A percentile compares a stretch with the other conserved stretches of the same genome.
These are phyloP conservation scores for Nomia melanderi DNA, from an alignment of 1,140 invertebrate genomes.

Conservation along the genomic window DNA sequence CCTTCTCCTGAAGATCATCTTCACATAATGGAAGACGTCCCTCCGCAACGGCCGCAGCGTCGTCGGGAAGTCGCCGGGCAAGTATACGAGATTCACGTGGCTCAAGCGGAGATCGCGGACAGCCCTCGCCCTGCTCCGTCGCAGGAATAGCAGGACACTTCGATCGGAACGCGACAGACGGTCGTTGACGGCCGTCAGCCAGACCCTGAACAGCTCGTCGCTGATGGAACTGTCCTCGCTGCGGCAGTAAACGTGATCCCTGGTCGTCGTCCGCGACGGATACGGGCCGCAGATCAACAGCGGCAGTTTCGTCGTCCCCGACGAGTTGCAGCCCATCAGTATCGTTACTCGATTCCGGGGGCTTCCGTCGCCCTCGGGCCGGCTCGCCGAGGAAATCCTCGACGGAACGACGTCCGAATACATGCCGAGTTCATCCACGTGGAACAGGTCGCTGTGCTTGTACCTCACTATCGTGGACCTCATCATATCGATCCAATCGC, in stretches of 20 bases:
- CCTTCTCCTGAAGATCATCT: slow-evolving; percentile 70
- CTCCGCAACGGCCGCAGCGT: slow-evolving; percentile 62
- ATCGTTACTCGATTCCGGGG: slow-evolving; percentile 45
- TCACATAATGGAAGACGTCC: slow-evolving; percentile 69
- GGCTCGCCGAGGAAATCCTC: neutral
- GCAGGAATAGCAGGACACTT: slow-evolving; percentile 67
- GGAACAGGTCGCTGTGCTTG: slow-evolving; percentile 67
- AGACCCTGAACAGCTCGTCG: slow-evolving; percentile 64
- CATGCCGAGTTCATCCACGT: slow-evolving; percentile 69
- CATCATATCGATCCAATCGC: slow-evolving; percentile 68
- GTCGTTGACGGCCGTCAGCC: slow-evolving; percentile 65
- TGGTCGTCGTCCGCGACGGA: neutral
- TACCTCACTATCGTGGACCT: slow-evolving; percentile 63
- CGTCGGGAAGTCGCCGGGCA: slow-evolving; percentile 67
- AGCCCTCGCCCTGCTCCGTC: slow-evolving; percentile 54
- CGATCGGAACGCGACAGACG: slow-evolving; percentile 55
- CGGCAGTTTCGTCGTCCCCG: slow-evolving; percentile 68
- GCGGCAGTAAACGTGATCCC: slow-evolving; percentile 60
- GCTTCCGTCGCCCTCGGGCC: neutral
- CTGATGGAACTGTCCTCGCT: slow-evolving; percentile 60
- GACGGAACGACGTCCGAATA: slow-evolving; percentile 56
- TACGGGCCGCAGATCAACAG: slow-evolving; percentile 67
- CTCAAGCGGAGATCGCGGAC: slow-evolving; percentile 56
- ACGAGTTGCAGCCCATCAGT: slow-evolving; percentile 68
- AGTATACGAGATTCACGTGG: slow-evolving; percentile 67